Evolutionary conservation across 35 echinoderm and acorn worm species (phyloP).

Genomic region (Lytechinus variegatus): DNA sequence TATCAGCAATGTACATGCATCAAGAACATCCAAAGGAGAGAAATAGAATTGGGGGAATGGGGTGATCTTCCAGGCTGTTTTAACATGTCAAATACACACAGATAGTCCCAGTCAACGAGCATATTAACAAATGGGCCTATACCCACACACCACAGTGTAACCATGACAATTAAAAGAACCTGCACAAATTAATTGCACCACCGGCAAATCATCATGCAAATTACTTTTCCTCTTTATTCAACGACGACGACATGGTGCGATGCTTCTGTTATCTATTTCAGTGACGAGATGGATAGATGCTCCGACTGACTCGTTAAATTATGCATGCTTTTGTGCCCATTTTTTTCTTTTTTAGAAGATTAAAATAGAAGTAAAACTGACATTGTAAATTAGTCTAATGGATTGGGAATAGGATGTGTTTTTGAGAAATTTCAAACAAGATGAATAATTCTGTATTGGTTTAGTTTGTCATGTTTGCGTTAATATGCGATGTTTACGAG

Average conservation of each 20-base stretch:
- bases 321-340: not conserved
- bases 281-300: not conserved
- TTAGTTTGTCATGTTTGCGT: not conserved
- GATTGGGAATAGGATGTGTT: not conserved
- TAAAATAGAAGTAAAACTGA: not conserved
- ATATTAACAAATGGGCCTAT: slow-evolving; percentile 8
- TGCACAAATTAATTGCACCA: slow-evolving; percentile 5
- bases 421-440: not conserved
- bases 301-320: not conserved
- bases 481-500: not conserved
- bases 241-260: not conserved
- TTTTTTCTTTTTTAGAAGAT: not conserved
- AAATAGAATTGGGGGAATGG: not conserved
- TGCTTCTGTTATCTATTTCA: not conserved
- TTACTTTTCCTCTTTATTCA: not conserved
- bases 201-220: slow-evolving; percentile 10
- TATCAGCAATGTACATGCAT: not conserved
- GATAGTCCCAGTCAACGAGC: not conserved
- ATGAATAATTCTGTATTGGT: not conserved
- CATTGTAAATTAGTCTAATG: not conserved
- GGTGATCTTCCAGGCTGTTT: not conserved
- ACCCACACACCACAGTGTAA: not conserved
- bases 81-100: not conserved
- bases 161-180: slow-evolving; percentile 12
- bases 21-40: too few relatives aligned